Conservation (phyloP, 2,888 invertebrate species). For the Apamea monoglypha region DNA sequence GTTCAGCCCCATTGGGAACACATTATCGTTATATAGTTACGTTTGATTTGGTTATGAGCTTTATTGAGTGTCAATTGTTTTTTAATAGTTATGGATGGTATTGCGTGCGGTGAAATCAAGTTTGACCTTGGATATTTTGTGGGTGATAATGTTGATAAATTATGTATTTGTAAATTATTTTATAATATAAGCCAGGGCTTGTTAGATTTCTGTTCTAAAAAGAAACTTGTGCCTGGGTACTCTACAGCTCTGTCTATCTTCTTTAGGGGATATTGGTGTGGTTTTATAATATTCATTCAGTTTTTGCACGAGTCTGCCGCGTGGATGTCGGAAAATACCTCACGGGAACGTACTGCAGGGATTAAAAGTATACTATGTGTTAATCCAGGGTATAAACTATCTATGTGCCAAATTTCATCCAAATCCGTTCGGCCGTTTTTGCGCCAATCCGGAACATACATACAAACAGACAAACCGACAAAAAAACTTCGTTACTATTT, state of each 20-base stretch:
- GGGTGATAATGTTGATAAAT: not conserved
- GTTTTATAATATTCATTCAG: not conserved
- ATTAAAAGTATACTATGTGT: too few relatives aligned
- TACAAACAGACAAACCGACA: not conserved
- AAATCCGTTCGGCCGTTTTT: not conserved
- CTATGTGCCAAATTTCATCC: not conserved
- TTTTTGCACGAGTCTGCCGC: not conserved
- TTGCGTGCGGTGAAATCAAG: not conserved
- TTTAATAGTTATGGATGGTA: constrained; percentile 10
- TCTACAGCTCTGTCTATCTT: not conserved
- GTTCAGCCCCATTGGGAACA: constrained; percentile 67
- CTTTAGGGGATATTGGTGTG: not conserved
- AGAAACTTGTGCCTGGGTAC: not conserved
- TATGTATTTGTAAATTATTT: not conserved
- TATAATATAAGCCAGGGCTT: not conserved
- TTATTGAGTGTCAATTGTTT: constrained; percentile 43
- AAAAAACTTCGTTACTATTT: not conserved
- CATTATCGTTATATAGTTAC: constrained; percentile 45
- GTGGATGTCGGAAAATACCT: not conserved
- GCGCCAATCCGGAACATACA: not conserved
- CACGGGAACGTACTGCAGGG: too few relatives aligned
- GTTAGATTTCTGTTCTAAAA: not conserved
- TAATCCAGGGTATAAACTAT: too few relatives aligned
- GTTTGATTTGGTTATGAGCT: constrained; percentile 23
- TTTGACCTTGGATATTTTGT: not conserved